Evolutionary conservation across 2,888 invertebrate genomes (phyloP), one percentile per base, ranked within the genome.

Genomic region (Callyntrura guangdongensis): DNA sequence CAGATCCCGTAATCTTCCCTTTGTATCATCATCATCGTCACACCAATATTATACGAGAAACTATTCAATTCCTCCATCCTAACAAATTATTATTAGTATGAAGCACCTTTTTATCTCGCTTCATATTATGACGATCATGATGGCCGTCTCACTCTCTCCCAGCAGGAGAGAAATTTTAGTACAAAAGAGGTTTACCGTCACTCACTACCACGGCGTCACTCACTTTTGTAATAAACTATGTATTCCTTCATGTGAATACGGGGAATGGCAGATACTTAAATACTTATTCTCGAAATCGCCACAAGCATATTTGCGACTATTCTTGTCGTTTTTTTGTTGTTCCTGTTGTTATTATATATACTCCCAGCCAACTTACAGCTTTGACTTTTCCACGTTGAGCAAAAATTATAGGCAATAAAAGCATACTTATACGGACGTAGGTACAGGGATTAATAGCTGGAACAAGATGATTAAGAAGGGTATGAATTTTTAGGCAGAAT

Each of bases 111-210:
- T 25, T 61, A n/a, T 49, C 12, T 25, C 25, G 14, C 61, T 45
- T 56, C 9, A 56, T 36, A 61, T 49, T 22, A 49, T 22, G 67
- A 67, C 49, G 25, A 67, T 49, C 47, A 67, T 83, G 83, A 67
- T 67, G 82, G 59, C 56, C 22, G 74, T 49, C 89, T 61, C 89
- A 83, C 83, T 83, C 83, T 67, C 64, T 83, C 83, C 22, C 83
- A 89, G 89, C 89, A 64, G 89, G 89, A 67, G 45, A 53, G 36
- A 89, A 17, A 77, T 49, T 72, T 56, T 84, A 25, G 82, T 36
- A 77, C 49, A 84, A 83, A 89, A 64, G 89, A 89, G 89, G 47
- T 83, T 89, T 89, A 89, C 84, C 83, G 84, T 64, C 89, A 74
- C 20, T 59, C 56, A 59, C 61, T 9, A 56, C 56, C 20, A 53